These are phyloP conservation scores for Apaloderma vittatum DNA, from an alignment of 2,113 vertebrate genomes.

Conservation along the genomic window DNA sequence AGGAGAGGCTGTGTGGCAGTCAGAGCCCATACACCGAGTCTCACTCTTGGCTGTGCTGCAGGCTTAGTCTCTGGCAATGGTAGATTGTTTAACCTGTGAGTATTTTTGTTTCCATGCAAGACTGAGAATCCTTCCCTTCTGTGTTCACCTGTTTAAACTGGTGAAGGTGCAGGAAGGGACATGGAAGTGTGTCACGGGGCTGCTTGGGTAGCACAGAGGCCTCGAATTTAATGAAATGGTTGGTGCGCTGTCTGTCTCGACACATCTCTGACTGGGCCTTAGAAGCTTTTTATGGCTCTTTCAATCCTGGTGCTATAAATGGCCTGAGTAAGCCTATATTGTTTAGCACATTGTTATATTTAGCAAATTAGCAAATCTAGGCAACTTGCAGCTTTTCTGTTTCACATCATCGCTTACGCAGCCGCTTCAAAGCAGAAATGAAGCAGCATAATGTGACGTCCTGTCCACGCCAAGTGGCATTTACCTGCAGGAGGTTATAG, in stretches of 20 bases:
- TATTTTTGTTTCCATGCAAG: background rate
- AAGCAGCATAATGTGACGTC: background rate
- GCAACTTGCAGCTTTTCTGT: background rate
- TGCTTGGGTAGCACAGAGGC: background rate
- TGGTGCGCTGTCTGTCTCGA: fast-evolving
- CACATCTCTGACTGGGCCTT: background rate
- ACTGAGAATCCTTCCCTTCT: background rate
- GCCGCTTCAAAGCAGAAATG: background rate
- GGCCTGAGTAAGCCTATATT: background rate
- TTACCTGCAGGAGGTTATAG: background rate
- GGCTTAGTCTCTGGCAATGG: background rate
- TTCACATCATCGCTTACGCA: background rate
- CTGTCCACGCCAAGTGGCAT: background rate
- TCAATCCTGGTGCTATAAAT: background rate
- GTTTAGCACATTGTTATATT: background rate
- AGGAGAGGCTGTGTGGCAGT: background rate
- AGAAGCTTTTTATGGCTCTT: background rate
- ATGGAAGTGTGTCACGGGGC: background rate
- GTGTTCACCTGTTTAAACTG: background rate
- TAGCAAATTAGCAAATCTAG: background rate
- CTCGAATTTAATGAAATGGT: background rate
- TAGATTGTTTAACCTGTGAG: background rate
- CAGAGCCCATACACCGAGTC: background rate
- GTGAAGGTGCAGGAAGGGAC: background rate
- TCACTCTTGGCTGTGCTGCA: background rate